These are phyloP conservation scores for Pelmatolapia mariae DNA, from an alignment of 2,113 vertebrate species.

Conservation along the genomic window DNA sequence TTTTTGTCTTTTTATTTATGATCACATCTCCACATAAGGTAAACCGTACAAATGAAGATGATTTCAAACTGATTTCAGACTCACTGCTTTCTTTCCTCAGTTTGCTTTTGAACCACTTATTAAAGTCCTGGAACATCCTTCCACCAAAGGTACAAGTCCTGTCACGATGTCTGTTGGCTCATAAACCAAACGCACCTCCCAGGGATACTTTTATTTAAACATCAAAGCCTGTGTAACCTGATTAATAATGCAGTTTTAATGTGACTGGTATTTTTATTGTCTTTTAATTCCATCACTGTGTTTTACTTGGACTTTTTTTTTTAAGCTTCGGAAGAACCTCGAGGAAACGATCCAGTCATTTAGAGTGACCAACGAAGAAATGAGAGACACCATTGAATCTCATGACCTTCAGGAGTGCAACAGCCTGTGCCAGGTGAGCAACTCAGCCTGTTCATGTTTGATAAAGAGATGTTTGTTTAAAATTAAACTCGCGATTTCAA, in stretches of 20 bases:
- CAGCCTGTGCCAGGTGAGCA: slow-evolving; percentile 78
- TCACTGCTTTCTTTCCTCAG: slow-evolving; percentile 50
- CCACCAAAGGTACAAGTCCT: slow-evolving; percentile 77
- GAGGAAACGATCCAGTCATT: slow-evolving; percentile 88
- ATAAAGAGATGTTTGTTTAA: neutral
- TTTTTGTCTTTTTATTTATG: neutral
- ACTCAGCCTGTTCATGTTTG: neutral
- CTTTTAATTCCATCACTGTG: neutral
- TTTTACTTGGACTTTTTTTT: neutral
- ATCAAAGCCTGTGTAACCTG: neutral
- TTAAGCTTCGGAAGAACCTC: slow-evolving; percentile 83
- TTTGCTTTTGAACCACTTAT: slow-evolving; percentile 83
- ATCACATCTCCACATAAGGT: neutral
- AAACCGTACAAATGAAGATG: neutral
- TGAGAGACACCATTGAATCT: slow-evolving; percentile 46
- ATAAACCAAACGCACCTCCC: neutral
- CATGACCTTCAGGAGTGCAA: slow-evolving; percentile 74
- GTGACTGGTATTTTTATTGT: neutral
- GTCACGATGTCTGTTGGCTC: neutral
- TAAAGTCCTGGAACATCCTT: slow-evolving; percentile 77
- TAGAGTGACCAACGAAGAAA: slow-evolving; percentile 87
- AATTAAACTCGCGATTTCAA: neutral
- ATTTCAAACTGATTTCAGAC: neutral
- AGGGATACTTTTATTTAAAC: neutral
- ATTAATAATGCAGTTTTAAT: neutral